Percentiles rank a stretch among this genome's conserved stretches.
phyloP scores from a whole-genome alignment of 2,113 vertebrate species.

The Grammomys surdaster region DNA sequence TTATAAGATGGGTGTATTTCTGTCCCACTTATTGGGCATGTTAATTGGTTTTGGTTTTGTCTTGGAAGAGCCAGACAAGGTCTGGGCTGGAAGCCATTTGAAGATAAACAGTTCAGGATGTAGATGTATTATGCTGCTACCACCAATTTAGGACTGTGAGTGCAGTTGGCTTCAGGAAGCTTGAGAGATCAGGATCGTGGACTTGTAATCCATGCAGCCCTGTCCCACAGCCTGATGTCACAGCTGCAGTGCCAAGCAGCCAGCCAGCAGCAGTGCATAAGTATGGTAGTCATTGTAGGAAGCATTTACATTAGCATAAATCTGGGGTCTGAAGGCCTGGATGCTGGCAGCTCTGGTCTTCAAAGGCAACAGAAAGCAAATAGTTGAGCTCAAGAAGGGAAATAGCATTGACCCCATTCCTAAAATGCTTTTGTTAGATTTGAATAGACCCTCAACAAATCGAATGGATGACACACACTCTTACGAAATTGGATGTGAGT shows the following conservation, averaged over 20 bases:
- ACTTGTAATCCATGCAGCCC: not conserved
- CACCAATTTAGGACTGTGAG: not conserved
- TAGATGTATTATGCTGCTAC: not conserved
- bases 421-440: not conserved
- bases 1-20: slow-evolving; percentile 58
- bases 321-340: not conserved
- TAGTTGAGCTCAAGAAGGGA: not conserved
- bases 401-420: not conserved
- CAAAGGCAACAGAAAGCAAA: not conserved
- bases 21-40: slow-evolving; percentile 2
- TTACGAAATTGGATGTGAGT: not conserved
- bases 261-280: not conserved
- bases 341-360: not conserved
- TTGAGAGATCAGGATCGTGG: not conserved
- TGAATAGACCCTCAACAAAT: not conserved
- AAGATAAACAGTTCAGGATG: slow-evolving; percentile 39
- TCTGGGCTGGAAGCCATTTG: slow-evolving; percentile 35
- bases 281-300: not conserved
- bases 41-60: slow-evolving; percentile 67
- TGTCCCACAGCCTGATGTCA: not conserved
- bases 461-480: not conserved
- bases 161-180: not conserved
- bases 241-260: not conserved
- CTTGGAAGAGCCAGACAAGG: slow-evolving; percentile 56
- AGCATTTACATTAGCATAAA: not conserved